phyloP scores from a whole-genome alignment of 2,888 invertebrate species.

The Acholoe squamosa region DNA sequence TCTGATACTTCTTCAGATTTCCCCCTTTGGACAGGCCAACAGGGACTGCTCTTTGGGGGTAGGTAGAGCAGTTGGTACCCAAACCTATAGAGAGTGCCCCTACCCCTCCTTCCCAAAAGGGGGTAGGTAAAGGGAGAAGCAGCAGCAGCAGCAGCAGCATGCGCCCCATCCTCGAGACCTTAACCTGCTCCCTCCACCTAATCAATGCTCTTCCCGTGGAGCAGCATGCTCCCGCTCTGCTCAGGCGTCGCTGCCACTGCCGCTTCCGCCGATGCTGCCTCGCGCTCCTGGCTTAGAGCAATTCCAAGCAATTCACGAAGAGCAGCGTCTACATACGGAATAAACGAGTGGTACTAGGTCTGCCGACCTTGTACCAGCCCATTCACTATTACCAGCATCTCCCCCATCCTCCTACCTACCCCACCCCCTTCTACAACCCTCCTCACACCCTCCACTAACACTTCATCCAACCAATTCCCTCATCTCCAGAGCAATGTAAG shows the following conservation, averaged over 20 bases:
- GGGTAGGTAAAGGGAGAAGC: background rate
- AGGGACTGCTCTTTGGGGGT: too few species aligned
- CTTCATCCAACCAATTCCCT: background rate
- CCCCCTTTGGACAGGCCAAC: too few species aligned
- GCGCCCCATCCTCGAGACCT: background rate
- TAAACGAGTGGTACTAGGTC: background rate
- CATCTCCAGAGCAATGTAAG: background rate
- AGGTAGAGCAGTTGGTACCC: too few species aligned
- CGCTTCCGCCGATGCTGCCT: background rate
- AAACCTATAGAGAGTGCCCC: too few species aligned
- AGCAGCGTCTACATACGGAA: background rate
- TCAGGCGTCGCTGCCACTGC: background rate
- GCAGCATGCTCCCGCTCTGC: constrained; percentile 11
- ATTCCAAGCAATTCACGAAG: background rate
- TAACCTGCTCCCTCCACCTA: background rate
- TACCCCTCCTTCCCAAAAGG: too few species aligned
- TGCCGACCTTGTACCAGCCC: background rate
- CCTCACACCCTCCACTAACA: background rate
- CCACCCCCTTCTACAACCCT: background rate
- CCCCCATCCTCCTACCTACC: background rate
- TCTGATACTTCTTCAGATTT: too few species aligned
- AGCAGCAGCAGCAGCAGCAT: background rate
- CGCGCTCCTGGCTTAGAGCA: background rate
- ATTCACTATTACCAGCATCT: background rate
- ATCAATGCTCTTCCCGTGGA: constrained; percentile 1